phyloP scores from a whole-genome alignment of 2,888 invertebrate species.

The Rotaria macrura region DNA sequence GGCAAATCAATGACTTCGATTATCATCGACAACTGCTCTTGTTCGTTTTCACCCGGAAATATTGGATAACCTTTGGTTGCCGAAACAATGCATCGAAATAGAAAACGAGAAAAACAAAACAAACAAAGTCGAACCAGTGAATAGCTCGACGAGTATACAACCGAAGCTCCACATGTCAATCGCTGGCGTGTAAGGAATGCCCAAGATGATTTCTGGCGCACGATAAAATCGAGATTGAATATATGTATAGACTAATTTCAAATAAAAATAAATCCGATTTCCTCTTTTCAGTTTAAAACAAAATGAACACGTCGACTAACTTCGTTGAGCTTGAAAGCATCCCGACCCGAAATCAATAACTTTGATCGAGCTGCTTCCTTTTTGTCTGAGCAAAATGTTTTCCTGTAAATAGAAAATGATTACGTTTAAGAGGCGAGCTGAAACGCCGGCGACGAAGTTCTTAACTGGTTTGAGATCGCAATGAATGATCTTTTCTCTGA shows the following conservation, averaged over 20 bases:
- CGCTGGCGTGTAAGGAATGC: constrained; percentile 78
- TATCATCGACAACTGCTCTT: constrained; percentile 87
- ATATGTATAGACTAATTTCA: constrained; percentile 70
- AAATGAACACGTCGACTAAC: constrained; percentile 36
- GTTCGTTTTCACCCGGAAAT: constrained; percentile 91
- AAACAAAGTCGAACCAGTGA: constrained; percentile 55
- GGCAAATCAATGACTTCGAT: constrained; percentile 88
- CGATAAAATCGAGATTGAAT: constrained; percentile 56
- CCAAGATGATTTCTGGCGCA: constrained; percentile 64
- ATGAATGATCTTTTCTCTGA: constrained; percentile 86
- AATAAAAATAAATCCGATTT: not conserved
- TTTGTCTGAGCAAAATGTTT: constrained; percentile 81
- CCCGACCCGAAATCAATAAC: constrained; percentile 96
- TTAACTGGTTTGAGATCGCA: constrained; percentile 78
- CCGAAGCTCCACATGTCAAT: constrained; percentile 98
- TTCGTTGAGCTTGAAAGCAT: constrained; percentile 79
- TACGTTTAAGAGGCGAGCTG: too few species aligned
- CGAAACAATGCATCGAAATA: too few species aligned
- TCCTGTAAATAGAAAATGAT: constrained; percentile 53
- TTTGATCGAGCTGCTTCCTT: constrained; percentile 86
- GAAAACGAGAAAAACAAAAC: too few species aligned
- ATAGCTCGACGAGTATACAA: constrained; percentile 85
- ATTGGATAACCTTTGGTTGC: constrained; percentile 63
- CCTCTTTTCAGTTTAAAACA: not conserved
- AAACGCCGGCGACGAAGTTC: too few species aligned